Evolutionary conservation across 2,113 vertebrate species (phyloP).

Genomic region (Sylvilagus bachmani): DNA sequence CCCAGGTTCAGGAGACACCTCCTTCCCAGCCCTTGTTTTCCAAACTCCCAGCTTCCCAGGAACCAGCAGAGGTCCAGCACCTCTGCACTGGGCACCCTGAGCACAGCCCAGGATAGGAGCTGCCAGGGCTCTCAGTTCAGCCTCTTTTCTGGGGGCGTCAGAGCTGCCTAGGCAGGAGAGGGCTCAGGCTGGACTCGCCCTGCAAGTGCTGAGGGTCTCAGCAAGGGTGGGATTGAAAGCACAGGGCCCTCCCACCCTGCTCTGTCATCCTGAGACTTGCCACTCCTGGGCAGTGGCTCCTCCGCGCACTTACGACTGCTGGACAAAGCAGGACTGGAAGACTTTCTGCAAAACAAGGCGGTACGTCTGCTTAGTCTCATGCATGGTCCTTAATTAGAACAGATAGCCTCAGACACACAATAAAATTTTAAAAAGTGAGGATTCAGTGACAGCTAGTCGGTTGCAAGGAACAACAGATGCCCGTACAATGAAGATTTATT

Average conservation of each 20-base stretch:
- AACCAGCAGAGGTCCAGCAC: fast-evolving
- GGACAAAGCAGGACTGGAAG: neutral
- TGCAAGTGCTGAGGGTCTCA: no score
- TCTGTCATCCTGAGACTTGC: neutral
- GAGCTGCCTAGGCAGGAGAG: neutral
- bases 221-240: neutral
- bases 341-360: neutral
- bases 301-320: neutral
- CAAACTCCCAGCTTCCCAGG: neutral
- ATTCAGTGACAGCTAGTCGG: conserved; percentile 74
- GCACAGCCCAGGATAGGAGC: neutral
- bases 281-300: neutral
- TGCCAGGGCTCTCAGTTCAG: neutral
- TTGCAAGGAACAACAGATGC: conserved; percentile 78
- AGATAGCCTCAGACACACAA: conserved; percentile 65
- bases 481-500: conserved; percentile 74
- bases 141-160: neutral
- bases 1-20: fast-evolving
- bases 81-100: no score
- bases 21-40: neutral
- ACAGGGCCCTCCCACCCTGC: no score
- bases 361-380: conserved; percentile 17
- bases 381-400: conserved; percentile 71
- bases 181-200: fast-evolving
- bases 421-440: conserved; percentile 73